phyloP scores from a whole-genome alignment of 2,888 invertebrate species.

The Caenorhabditis auriculariae region DNA sequence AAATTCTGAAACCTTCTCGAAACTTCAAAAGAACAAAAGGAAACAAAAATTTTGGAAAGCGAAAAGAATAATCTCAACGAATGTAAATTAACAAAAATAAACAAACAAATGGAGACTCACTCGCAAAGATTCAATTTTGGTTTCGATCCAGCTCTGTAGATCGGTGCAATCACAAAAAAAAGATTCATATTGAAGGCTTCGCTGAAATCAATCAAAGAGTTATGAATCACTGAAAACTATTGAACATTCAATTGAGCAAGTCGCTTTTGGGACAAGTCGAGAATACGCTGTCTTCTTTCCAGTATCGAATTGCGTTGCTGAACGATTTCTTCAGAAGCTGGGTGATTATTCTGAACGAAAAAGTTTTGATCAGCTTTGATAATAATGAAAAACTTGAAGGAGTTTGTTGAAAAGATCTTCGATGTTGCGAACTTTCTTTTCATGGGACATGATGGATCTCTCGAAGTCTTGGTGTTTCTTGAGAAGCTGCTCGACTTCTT shows the following conservation, averaged over 20 bases:
- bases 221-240: too few species aligned
- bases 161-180: constrained; percentile 96
- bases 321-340: constrained; percentile 95
- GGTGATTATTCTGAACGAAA: constrained; percentile 78
- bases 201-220: too few species aligned
- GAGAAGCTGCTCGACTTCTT: constrained; percentile 93
- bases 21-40: too few species aligned
- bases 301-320: constrained; percentile 82
- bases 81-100: too few species aligned
- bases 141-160: constrained; percentile 98
- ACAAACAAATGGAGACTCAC: too few species aligned
- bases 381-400: constrained; percentile 71
- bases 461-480: constrained; percentile 99
- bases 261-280: constrained; percentile 86
- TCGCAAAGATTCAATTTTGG: constrained; percentile 77
- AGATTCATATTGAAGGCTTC: too few species aligned
- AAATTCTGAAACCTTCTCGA: too few species aligned
- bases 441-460: constrained; percentile 95
- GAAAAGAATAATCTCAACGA: too few species aligned
- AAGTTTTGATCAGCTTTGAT: neutral
- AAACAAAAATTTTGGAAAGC: too few species aligned
- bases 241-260: constrained; percentile 88
- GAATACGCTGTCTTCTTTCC: constrained; percentile 70
- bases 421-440: constrained; percentile 96
- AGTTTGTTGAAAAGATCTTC: constrained; percentile 97